phyloP scores from a whole-genome alignment of 2,888 invertebrate species.

The Cantharis rufa region DNA sequence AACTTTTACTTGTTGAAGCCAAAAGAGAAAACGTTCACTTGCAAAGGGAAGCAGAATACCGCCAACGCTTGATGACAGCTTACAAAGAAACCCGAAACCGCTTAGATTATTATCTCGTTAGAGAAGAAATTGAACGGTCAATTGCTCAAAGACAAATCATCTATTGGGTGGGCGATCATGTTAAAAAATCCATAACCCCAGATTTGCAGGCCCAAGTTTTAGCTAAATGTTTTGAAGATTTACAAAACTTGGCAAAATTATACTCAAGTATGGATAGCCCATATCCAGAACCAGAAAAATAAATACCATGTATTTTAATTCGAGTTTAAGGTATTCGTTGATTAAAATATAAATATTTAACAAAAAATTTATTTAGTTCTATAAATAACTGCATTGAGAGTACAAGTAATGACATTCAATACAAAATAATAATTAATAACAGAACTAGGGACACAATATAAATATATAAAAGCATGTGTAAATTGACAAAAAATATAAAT shows the following conservation, averaged over 20 bases:
- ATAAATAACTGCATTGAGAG: background rate
- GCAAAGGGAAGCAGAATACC: slow-evolving; percentile 91
- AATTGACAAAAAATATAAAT: slow-evolving; percentile 2
- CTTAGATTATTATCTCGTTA: slow-evolving; percentile 80
- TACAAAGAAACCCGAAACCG: slow-evolving; percentile 77
- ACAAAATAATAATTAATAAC: background rate
- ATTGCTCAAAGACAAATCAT: slow-evolving; percentile 92
- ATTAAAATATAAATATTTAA: background rate
- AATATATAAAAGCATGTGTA: background rate
- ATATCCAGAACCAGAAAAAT: background rate
- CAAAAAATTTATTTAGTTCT: slow-evolving; percentile 1
- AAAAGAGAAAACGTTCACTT: slow-evolving; percentile 91
- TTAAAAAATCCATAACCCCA: slow-evolving; percentile 84
- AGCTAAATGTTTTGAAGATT: slow-evolving; percentile 85
- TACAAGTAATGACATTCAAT: background rate
- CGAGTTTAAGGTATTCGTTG: background rate
- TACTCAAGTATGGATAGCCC: background rate
- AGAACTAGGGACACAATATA: background rate
- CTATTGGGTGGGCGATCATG: slow-evolving; percentile 88
- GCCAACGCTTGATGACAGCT: slow-evolving; percentile 64
- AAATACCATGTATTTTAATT: background rate
- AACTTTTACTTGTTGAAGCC: slow-evolving; percentile 76
- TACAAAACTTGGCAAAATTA: slow-evolving; percentile 68
- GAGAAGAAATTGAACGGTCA: slow-evolving; percentile 64
- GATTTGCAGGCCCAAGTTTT: slow-evolving; percentile 91